phyloP scores from a whole-genome alignment of 1,140 invertebrate species.

The Zaprionus taronus region DNA sequence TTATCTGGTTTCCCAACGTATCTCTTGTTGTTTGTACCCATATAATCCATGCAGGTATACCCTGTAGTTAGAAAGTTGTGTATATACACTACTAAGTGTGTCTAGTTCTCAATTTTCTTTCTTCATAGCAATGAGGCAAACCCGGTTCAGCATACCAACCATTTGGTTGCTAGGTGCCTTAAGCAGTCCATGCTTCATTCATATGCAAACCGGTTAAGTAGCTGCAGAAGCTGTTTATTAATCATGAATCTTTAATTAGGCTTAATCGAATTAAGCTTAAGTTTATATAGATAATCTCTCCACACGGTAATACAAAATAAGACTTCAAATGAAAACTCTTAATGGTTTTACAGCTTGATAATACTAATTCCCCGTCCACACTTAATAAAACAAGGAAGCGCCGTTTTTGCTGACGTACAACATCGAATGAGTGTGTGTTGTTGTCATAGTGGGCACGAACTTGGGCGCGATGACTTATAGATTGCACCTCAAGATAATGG shows the following conservation, averaged over 20 bases:
- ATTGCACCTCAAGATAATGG: slow-evolving; percentile 12
- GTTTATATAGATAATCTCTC: neutral
- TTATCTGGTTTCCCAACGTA: neutral
- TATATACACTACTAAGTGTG: neutral
- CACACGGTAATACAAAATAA: neutral
- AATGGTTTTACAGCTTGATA: neutral
- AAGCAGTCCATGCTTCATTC: neutral
- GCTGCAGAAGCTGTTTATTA: neutral
- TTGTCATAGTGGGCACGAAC: neutral
- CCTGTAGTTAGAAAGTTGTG: neutral
- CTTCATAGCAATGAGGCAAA: too few species aligned
- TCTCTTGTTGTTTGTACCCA: neutral
- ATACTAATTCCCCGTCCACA: neutral
- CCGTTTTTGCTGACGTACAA: neutral
- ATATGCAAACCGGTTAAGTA: neutral
- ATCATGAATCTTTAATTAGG: neutral
- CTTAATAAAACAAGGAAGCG: neutral
- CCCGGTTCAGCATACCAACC: too few species aligned
- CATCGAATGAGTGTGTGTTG: neutral
- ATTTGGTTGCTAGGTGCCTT: neutral
- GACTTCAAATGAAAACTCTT: neutral
- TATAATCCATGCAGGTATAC: neutral
- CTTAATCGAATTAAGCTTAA: neutral
- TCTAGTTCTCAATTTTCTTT: neutral
- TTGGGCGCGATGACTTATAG: slow-evolving; percentile 18